Evolutionary conservation across 2,113 vertebrate genomes (phyloP), one percentile per base, ranked within the genome.

Genomic region (Polypterus senegalus): DNA sequence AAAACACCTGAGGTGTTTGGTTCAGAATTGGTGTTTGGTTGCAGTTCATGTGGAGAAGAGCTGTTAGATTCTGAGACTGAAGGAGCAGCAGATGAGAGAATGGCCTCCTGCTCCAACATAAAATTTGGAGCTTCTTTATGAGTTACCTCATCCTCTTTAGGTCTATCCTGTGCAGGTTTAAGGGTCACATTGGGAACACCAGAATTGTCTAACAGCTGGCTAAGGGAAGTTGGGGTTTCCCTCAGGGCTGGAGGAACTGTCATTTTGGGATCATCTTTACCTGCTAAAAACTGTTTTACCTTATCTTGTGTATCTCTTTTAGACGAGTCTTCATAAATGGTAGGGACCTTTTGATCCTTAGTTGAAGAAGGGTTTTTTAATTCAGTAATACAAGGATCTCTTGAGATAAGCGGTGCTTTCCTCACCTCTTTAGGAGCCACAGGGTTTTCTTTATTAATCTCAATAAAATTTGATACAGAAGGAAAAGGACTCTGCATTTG

Each of bases 121-220:
- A 72, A 55, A 59, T 68, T 75, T 46, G 77, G 65, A 58, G 70
- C 71, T 49, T 73, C 77, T 63, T 79, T 84, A 57, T 70, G 74
- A 7, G 63, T 47, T 7, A 49, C 66, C 57, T 80, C 79, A 59
- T 71, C 71, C 51, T 58, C 69, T 44, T 52, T 60, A 69, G 61
- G 64, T 64, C 55, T 58, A n/a, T 51, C 44, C 60, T 78, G 78
- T 48, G 80, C 60, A 43, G 89, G 77, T 48, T 92, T 91, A 76
- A 83, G 81, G 54, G 86, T 80, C 66, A 84, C 77, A 27, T 87
- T 89, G 65, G 86, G 77, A 65, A 82, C 73, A 77, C 80, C 83
- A 61, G 91, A 82, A 76, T 90, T 91, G 75, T 97, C 95, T 67
- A 98, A 84, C 72, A 97, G 83, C 75, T 97, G 95, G 81, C 93